These are phyloP conservation scores for Rhinogobius similis DNA, from an alignment of 2,113 vertebrate species.

Conservation along the genomic window DNA sequence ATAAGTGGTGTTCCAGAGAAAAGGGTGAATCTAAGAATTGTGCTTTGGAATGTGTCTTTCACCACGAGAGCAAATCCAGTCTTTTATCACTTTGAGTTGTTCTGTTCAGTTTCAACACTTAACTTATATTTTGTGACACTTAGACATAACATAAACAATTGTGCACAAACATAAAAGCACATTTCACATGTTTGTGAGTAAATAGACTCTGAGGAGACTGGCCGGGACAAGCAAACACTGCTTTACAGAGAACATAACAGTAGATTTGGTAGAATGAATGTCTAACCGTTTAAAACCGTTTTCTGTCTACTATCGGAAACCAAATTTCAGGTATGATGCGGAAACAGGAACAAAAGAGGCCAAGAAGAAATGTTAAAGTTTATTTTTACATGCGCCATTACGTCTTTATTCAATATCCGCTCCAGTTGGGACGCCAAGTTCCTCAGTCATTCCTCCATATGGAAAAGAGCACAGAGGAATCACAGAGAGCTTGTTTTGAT, in stretches of 20 bases:
- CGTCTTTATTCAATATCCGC: slow-evolving; percentile 67
- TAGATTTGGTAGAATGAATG: not conserved
- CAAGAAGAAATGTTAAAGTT: slow-evolving; percentile 31
- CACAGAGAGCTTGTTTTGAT: slow-evolving; percentile 43
- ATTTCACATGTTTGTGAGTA: not conserved
- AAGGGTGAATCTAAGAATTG: not conserved
- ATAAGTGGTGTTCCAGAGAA: not conserved
- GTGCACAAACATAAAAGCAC: not conserved
- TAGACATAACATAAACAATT: not conserved
- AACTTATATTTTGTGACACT: not conserved
- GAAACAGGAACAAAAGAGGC: not conserved
- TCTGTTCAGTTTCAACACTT: not conserved
- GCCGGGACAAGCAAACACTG: not conserved
- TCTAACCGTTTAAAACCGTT: not conserved
- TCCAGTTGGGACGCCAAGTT: slow-evolving; percentile 42
- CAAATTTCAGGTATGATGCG: not conserved
- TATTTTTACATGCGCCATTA: slow-evolving; percentile 43
- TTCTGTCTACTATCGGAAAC: not conserved
- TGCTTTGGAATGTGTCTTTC: not conserved
- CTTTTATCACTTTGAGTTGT: not conserved
- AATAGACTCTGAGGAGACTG: not conserved
- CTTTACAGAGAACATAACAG: not conserved
- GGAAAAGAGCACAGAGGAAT: slow-evolving; percentile 53
- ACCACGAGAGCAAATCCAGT: no score
- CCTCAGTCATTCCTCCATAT: slow-evolving; percentile 56